These are phyloP conservation scores for Vanessa atalanta DNA, from an alignment of 1,140 invertebrate genomes.

Conservation along the genomic window DNA sequence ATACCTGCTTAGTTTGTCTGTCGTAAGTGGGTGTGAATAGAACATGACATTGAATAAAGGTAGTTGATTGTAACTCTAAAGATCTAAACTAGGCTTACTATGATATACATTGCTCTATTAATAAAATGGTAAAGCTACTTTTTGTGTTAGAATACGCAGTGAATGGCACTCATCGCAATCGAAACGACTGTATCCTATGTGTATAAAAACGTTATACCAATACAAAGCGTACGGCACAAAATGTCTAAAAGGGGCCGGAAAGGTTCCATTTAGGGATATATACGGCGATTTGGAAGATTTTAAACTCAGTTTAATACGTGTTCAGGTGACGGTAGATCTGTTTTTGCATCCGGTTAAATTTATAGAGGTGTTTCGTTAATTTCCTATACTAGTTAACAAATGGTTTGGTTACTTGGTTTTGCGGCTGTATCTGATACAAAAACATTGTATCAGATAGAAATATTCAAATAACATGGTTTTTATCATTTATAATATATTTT, in stretches of 20 bases:
- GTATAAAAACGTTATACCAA: too few relatives aligned
- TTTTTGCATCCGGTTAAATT: neutral
- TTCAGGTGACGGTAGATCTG: neutral
- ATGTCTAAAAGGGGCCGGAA: constrained; percentile 10
- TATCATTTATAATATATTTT: too few relatives aligned
- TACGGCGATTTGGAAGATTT: neutral
- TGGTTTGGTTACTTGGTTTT: neutral
- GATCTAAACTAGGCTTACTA: neutral
- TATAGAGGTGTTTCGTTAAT: constrained; percentile 11
- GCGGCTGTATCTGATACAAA: neutral
- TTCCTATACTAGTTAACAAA: neutral
- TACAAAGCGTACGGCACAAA: neutral
- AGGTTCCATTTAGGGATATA: constrained; percentile 15
- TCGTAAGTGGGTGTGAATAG: neutral
- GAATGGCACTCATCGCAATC: neutral
- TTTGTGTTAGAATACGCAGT: neutral
- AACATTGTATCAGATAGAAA: neutral
- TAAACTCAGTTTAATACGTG: constrained; percentile 3
- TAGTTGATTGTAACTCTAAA: neutral
- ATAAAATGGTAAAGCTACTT: neutral
- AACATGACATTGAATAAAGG: neutral
- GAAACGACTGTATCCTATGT: neutral
- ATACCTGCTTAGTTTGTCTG: constrained; percentile 1
- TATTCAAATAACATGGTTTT: neutral
- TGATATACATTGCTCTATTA: neutral